These are phyloP conservation scores for Lophotis ruficrista DNA, from an alignment of 2,113 vertebrate species.

Conservation along the genomic window DNA sequence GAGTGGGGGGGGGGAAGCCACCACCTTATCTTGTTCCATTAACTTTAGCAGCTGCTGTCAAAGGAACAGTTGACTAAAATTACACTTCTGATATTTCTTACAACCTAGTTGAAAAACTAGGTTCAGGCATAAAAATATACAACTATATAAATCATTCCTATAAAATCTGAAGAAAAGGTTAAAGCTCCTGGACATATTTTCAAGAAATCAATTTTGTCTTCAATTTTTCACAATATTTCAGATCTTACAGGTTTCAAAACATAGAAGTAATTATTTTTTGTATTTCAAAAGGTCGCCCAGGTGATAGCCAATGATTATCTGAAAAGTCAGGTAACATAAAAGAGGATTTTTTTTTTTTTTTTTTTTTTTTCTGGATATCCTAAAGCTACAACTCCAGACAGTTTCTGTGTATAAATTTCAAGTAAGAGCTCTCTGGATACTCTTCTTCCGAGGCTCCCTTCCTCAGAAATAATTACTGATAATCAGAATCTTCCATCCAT, in stretches of 20 bases:
- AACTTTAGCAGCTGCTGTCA: conserved; percentile 1
- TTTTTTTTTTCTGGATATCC: neutral
- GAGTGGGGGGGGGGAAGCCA: too few species aligned
- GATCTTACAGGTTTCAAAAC: neutral
- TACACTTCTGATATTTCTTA: conserved; percentile 16
- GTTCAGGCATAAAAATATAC: conserved; percentile 8
- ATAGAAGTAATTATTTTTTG: neutral
- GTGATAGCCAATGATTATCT: neutral
- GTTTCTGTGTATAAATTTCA: neutral
- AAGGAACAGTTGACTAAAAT: conserved; percentile 37
- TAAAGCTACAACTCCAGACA: neutral
- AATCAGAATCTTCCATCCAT: neutral
- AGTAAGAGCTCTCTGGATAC: neutral
- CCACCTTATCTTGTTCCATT: neutral
- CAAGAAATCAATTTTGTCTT: conserved; percentile 46
- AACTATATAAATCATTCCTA: conserved; percentile 50
- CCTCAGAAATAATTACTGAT: neutral
- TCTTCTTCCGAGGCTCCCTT: neutral
- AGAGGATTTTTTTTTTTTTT: neutral
- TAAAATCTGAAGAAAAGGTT: conserved; percentile 58
- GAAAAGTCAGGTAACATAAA: neutral
- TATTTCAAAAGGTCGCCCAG: conserved; percentile 15
- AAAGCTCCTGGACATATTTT: conserved; percentile 52
- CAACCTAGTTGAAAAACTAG: neutral
- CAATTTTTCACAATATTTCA: conserved; percentile 32